Base-by-base conservation (phyloP, 2,888 invertebrate species). In the Brachylomia viminalis region DNA sequence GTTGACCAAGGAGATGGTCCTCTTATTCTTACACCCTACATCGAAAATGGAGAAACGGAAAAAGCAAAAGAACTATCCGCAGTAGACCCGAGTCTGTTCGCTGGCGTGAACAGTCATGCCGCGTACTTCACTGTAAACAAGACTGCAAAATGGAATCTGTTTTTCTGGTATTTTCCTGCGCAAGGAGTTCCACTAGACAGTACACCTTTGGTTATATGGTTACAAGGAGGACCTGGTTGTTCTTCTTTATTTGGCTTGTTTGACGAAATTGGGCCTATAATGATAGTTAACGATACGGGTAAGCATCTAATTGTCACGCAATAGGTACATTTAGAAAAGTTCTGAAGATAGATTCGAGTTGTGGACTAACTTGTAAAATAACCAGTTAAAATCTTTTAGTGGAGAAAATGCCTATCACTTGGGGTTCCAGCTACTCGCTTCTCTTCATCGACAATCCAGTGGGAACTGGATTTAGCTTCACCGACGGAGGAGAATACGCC, bases 131-230 rank as follows among this genome's bases (percentile, higher is more conserved):
- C 98, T 0, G 98, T 98, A 10, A 97, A 98, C 90, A 97, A 97
- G 90, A 91, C 95, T 10, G 97, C 94, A 88, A 96, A 97, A 89
- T 98, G 98, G 23, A 98, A 98, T 90, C 92, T 97, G 89, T 98
- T 98, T 93, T 98, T 98, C 92, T 98, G 98, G 98, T 98, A 97
- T 89, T 98, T 98, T 89, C 98, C 98, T 0, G 97, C 97, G 0
- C 93, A 77, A 65, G 76, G 56, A 6, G 30, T 74, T 61, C 61
- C 69, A 95, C 91, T 90, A 20, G 87, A 90, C 10, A 86, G 77
- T 20, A 92, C 94, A 11, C 95, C 95, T 8, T 88, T 94, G 68
- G 80, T 95, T n/a, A 83, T 95, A 49, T 96, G 95, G 96, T 90
- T 96, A 3, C 95, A 96, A 87, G 96, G 96, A 23, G 96, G 96